Evolutionary conservation across 2,113 vertebrate genomes (phyloP), one percentile per base, ranked within the genome.

Genomic region (Pelobates fuscus): DNA sequence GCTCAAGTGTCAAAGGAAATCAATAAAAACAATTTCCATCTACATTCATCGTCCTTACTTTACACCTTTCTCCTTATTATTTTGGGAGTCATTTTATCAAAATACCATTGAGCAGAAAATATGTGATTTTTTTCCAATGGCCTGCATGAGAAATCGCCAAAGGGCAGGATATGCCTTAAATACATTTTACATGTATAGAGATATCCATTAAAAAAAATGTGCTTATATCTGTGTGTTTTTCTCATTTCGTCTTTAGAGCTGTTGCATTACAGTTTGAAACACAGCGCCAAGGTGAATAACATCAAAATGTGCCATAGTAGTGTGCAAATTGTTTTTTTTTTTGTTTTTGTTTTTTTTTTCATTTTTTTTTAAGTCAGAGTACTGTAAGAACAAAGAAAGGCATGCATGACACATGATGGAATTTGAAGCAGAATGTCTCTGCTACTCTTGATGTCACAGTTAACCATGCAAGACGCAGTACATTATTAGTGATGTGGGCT

Each of bases 1-100:
- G 82, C 82, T 87, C 62, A 78, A 81, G 73, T 79, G 79, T 80
- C 79, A 85, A 79, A 80, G 83, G 87, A 91, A 94, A 97, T 94
- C 91, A 89, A 91, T 91, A 91, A 85, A 92, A 91, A 93, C 80
- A 86, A 93, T 91, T 92, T 90, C 83, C 81, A 89, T 89, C 77
- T 85, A 76, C 83, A 84, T 90, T 87, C 81, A 86, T 78, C 77
- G 88, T 85, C 77, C 59, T 83, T 64, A 76, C 32, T 83, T 84
- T 78, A 81, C 79, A 86, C 80, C 87, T 62, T 55, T 84, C 87
- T 88, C 80, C 85, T 78, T 85, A 86, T 81, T 74, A 81, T 88
- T 85, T 87, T 78, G 81, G 81, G 59, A 82, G 81, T 65, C 82
- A 67, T 81, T 90, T 89, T 84, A 83, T 88, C 82, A 88, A 90